phyloP scores from a whole-genome alignment of 1,140 invertebrate genomes.

The Heliconius melpomene region DNA sequence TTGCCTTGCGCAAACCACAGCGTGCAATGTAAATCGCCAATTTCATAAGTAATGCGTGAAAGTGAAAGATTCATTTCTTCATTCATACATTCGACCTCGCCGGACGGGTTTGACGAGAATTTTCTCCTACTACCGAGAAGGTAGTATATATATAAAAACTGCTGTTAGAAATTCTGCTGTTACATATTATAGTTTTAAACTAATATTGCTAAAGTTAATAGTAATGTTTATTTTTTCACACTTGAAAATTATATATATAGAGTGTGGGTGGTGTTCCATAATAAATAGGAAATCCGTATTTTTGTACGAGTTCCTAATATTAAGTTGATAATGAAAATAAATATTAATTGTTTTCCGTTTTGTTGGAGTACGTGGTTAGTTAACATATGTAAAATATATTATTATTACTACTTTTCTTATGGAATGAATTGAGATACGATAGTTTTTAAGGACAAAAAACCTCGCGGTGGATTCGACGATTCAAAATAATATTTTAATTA shows the following conservation, averaged over 20 bases:
- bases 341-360: no score
- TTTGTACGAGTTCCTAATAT: no score
- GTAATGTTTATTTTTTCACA: neutral
- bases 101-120: constrained; percentile 38
- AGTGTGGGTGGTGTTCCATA: no score
- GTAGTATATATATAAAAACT: neutral
- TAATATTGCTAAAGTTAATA: neutral
- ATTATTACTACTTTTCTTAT: no score
- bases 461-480: no score
- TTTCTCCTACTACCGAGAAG: neutral
- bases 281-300: no score
- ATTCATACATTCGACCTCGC: constrained; percentile 38
- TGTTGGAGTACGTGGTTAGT: no score
- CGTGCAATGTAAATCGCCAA: constrained; percentile 68
- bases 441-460: no score
- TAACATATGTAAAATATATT: no score
- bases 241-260: neutral
- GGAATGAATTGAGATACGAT: no score
- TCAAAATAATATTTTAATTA: no score
- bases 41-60: constrained; percentile 75
- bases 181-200: constrained; percentile 7
- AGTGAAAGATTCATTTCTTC: constrained; percentile 67
- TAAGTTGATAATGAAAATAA: no score
- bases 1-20: constrained; percentile 58
- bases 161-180: neutral